phyloP scores from a whole-genome alignment of 2,888 invertebrate species.

The Hedychridium roseum region DNA sequence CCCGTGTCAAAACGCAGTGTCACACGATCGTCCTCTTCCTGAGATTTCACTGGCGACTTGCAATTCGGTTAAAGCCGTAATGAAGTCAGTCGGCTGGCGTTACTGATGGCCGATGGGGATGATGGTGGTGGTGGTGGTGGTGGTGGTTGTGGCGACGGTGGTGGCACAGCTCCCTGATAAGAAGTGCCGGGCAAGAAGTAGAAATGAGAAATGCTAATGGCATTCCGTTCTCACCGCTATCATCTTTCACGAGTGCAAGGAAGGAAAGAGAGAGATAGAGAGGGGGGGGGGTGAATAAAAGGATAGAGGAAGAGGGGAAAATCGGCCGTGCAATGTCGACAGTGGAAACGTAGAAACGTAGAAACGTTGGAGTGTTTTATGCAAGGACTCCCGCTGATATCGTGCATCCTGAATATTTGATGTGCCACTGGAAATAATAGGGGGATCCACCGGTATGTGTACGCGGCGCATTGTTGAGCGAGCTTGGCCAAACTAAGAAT shows the following conservation, averaged over 20 bases:
- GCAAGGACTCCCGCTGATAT: slow-evolving; percentile 32
- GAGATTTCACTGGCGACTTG: too few relatives aligned
- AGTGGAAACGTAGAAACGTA: too few relatives aligned
- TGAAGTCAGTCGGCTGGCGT: too few relatives aligned
- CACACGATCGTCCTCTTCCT: background rate
- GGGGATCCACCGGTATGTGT: slow-evolving; percentile 8
- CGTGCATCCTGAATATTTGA: slow-evolving; percentile 41
- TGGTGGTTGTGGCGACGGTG: slow-evolving; percentile 13
- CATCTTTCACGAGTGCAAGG: slow-evolving; percentile 34
- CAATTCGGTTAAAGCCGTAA: too few relatives aligned
- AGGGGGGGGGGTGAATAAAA: slow-evolving; percentile 1
- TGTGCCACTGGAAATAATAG: slow-evolving; percentile 27
- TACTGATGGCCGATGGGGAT: too few relatives aligned
- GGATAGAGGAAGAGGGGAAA: background rate
- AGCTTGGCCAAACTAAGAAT: too few relatives aligned
- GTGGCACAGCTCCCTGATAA: slow-evolving; percentile 29
- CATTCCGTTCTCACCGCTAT: slow-evolving; percentile 46
- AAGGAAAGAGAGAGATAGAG: background rate
- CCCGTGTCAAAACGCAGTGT: too few relatives aligned
- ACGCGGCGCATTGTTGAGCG: too few relatives aligned
- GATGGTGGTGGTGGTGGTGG: slow-evolving; percentile 10
- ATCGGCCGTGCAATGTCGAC: background rate
- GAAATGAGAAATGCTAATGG: slow-evolving; percentile 47
- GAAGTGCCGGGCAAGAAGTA: slow-evolving; percentile 39
- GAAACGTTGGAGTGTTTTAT: slow-evolving; percentile 37